These are phyloP conservation scores for Pseudomugil tenellus DNA, from an alignment of 2,797 vertebrate genomes.

Conservation along the genomic window DNA sequence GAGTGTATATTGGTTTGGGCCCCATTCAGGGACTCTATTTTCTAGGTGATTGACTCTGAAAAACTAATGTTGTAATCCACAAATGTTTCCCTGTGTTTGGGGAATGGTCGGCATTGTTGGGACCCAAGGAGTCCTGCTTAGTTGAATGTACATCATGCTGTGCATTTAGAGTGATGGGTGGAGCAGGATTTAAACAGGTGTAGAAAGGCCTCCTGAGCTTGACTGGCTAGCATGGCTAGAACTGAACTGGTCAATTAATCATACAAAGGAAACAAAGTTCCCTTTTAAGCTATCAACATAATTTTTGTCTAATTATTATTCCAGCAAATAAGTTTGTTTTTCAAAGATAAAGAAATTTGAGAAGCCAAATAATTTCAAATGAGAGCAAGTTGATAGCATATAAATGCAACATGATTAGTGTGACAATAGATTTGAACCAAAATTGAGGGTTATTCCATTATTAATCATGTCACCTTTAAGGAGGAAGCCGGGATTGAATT, in stretches of 20 bases:
- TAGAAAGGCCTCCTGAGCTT: conserved; percentile 55
- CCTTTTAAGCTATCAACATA: not conserved
- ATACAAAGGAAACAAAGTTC: not conserved
- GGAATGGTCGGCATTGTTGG: conserved; percentile 77
- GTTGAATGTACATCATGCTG: conserved; percentile 84
- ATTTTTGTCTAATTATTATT: not conserved
- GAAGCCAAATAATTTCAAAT: not conserved
- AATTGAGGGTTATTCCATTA: too few species aligned
- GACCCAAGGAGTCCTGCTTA: conserved; percentile 64
- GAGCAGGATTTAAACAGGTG: conserved; percentile 79
- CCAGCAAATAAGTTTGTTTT: not conserved
- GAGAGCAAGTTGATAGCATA: not conserved
- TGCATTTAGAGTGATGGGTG: conserved; percentile 80
- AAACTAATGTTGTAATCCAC: conserved; percentile 83
- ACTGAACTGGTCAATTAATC: conserved; percentile 14
- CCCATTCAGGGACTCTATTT: conserved; percentile 85
- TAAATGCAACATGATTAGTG: not conserved
- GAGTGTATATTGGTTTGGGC: conserved; percentile 76
- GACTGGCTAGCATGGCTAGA: conserved; percentile 28
- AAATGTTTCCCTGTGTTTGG: conserved; percentile 85
- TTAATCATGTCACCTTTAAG: too few species aligned
- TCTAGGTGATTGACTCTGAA: conserved; percentile 87
- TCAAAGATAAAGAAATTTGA: not conserved
- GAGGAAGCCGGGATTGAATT: too few species aligned
- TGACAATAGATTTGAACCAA: not conserved